Conservation (phyloP, 1,140 invertebrate genomes). For the Adelges cooleyi region DNA sequence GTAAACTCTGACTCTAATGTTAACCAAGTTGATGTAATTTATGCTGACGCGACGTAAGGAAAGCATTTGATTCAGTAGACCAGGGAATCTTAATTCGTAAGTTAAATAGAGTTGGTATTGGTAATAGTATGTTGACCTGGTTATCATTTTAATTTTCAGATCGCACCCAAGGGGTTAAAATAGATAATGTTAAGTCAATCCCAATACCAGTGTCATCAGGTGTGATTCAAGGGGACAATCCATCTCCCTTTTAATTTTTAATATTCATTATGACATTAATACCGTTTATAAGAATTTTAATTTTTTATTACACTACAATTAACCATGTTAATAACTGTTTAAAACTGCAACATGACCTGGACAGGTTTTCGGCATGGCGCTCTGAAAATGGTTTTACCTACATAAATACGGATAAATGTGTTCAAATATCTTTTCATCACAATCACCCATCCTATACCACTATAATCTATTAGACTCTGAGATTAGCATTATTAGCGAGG, state of each 20-base stretch:
- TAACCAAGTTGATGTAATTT: slow-evolving; percentile 29
- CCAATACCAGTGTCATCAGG: slow-evolving; percentile 12
- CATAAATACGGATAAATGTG: no score
- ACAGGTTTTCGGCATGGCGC: no score
- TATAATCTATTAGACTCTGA: no score
- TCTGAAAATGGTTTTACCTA: no score
- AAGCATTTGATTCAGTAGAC: slow-evolving; percentile 34
- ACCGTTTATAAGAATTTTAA: no score
- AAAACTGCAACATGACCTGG: no score
- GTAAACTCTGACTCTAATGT: background rate
- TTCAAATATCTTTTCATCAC: no score
- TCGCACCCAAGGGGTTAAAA: slow-evolving; percentile 22
- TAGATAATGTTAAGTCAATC: background rate
- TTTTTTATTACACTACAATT: background rate
- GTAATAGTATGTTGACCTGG: slow-evolving; percentile 29
- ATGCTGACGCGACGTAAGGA: slow-evolving; percentile 32
- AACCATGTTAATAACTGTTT: no score
- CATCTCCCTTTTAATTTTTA: slow-evolving; percentile 33
- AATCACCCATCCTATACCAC: no score
- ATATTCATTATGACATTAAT: slow-evolving; percentile 32
- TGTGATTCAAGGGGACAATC: slow-evolving; percentile 31
- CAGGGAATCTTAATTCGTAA: slow-evolving; percentile 30
- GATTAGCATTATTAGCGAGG: no score
- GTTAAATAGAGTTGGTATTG: slow-evolving; percentile 31
- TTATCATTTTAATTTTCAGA: slow-evolving; percentile 30